Percentiles rank a stretch among this genome's conserved stretches.
These are phyloP conservation scores for Xylophagus ater DNA, from an alignment of 2,888 invertebrate genomes.

Conservation along the genomic window DNA sequence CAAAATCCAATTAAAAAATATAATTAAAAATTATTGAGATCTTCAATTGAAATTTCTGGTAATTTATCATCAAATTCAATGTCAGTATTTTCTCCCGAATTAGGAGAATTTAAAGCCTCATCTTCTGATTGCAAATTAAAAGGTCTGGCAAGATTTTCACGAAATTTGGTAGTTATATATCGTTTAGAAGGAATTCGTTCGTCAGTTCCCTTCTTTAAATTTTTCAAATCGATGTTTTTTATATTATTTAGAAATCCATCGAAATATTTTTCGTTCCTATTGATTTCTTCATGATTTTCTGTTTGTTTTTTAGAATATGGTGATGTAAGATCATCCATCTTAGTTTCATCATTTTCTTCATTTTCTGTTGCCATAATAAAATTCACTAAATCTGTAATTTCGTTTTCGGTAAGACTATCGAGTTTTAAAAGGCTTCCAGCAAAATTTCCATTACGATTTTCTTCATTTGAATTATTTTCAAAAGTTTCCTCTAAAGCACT, in stretches of 20 bases:
- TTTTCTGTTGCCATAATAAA: constrained; percentile 4
- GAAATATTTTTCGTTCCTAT: constrained; percentile 11
- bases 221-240: constrained; percentile 1
- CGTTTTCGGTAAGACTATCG: constrained; percentile 4
- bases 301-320: neutral
- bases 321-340: neutral
- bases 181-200: no score
- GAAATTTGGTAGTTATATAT: no score
- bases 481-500: neutral
- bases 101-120: no score
- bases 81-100: no score
- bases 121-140: no score
- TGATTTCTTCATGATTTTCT: constrained; percentile 2
- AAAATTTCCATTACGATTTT: neutral
- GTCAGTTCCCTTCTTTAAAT: no score
- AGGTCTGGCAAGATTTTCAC: no score
- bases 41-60: no score
- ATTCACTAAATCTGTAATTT: constrained; percentile 7
- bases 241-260: constrained; percentile 13
- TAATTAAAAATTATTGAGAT: no score
- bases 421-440: neutral
- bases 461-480: neutral
- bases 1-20: no score
- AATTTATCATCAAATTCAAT: no score
- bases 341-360: neutral